Evolutionary conservation across 2,888 invertebrate genomes (phyloP).

Genomic region (Leucozona laternaria): DNA sequence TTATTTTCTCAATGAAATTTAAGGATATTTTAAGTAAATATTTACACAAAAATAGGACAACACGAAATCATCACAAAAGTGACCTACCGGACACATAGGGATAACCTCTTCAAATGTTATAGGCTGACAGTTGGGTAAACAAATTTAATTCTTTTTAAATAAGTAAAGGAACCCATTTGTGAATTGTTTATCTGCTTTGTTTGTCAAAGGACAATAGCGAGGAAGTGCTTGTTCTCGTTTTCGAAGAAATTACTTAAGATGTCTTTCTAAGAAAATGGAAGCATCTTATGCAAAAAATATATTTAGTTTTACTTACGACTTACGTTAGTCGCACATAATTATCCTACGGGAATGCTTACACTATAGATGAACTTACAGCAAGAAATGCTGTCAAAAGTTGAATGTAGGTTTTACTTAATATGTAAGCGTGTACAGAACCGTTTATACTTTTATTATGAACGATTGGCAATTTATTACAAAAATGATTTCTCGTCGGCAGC

Average conservation of each 20-base stretch:
- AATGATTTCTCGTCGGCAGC: too few relatives aligned
- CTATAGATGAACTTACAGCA: too few relatives aligned
- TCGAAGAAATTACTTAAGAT: neutral
- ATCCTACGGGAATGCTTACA: too few relatives aligned
- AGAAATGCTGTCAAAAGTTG: too few relatives aligned
- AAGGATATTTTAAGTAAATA: constrained; percentile 47
- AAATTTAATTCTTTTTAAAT: neutral
- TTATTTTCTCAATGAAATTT: constrained; percentile 24
- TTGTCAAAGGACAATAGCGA: neutral
- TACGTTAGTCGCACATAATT: too few relatives aligned
- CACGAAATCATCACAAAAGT: neutral
- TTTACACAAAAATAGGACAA: constrained; percentile 11
- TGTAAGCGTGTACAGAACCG: too few relatives aligned
- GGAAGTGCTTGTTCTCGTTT: neutral
- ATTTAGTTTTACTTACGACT: too few relatives aligned
- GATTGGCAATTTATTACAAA: too few relatives aligned
- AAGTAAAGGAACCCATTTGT: neutral
- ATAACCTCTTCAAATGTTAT: neutral
- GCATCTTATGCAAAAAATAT: constrained; percentile 12
- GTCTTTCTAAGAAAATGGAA: neutral
- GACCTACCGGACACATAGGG: neutral
- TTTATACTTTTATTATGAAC: too few relatives aligned
- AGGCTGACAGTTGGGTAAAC: constrained; percentile 7
- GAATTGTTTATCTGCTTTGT: neutral
- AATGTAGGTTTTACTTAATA: too few relatives aligned